These are phyloP conservation scores for Dryadula phaetusa DNA, from an alignment of 2,888 invertebrate species.

Conservation along the genomic window DNA sequence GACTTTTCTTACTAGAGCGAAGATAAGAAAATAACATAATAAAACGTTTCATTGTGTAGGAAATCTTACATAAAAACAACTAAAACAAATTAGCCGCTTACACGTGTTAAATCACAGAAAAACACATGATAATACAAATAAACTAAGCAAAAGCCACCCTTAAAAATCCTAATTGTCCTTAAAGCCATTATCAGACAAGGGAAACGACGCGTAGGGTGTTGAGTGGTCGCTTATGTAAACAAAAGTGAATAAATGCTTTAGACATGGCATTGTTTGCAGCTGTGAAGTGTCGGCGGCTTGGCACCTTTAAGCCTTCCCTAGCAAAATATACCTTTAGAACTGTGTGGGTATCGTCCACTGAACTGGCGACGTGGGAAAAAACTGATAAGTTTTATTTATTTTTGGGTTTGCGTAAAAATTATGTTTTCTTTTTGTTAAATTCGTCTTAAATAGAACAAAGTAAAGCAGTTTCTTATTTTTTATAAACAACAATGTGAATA, in stretches of 20 bases:
- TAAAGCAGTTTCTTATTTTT: too few relatives aligned
- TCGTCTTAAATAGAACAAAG: too few relatives aligned
- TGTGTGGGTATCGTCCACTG: neutral
- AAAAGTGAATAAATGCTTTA: constrained; percentile 34
- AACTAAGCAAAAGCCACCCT: constrained; percentile 12
- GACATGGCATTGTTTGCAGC: constrained; percentile 24
- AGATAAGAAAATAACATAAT: too few relatives aligned
- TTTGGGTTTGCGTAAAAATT: too few relatives aligned
- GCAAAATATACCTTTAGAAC: constrained; percentile 5
- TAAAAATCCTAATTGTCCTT: constrained; percentile 27
- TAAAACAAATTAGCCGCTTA: neutral
- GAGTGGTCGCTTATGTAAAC: constrained; percentile 35
- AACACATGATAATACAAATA: neutral
- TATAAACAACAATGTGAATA: too few relatives aligned
- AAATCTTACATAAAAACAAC: neutral
- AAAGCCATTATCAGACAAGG: constrained; percentile 24
- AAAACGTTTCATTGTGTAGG: too few relatives aligned
- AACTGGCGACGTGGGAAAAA: neutral
- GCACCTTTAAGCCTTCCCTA: constrained; percentile 16
- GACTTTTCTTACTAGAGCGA: too few relatives aligned
- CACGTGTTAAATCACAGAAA: neutral
- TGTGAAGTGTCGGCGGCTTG: constrained; percentile 24
- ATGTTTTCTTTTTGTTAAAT: too few relatives aligned
- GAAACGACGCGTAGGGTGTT: constrained; percentile 25
- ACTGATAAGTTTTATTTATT: neutral